Base-by-base conservation (phyloP, 2,888 invertebrate species). In the Eretmocerus hayati region DNA sequence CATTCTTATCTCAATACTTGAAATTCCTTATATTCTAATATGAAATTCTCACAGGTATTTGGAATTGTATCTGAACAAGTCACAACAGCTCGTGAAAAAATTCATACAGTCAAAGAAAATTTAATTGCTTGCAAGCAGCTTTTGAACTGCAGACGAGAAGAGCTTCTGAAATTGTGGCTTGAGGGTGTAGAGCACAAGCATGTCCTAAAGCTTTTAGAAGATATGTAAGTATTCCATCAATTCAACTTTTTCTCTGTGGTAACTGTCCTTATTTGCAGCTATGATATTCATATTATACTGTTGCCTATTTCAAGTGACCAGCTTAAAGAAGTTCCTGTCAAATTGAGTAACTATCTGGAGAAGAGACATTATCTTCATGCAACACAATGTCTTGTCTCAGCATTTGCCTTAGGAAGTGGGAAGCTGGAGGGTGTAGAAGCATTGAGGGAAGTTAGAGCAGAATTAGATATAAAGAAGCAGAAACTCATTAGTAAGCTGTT, bases 131-230 rank as follows among this genome's bases (percentile, higher is more conserved):
- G 91, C 67, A 90, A 90, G 69, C 83, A 82, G 23, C 74, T 97
- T 46, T 74, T 99, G 53, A 85, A 91, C 53, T 89, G 95, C 70
- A 83, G 92, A 46, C 78, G 94, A 31, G 95, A 95, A 63, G 97
- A 97, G 68, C 75, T 99, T 51, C 85, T 90, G 62, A 85, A 92
- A 57, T 77, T 97, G 47, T 97, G 96, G 94, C 78, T 90, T 5
- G 95, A 96, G 70, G 91, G 93, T 1, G 81, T 96, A n/a, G 93
- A 97, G 64, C 94, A 96, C 64, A 91, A 92, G 65, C 87, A 93
- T 65, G 88, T 92, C 48, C 72, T 94, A 35, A 81, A 87, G 58
- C 81, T 95, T 73, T 73, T 96, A 36, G 89, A 93, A 60, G 89
- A 94, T 73, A 91, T 95, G 89, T 88, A 71, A 75, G 80, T 72